Evolutionary conservation across 2,797 vertebrate species (phyloP).

Genomic region (Ispidina lecontei): DNA sequence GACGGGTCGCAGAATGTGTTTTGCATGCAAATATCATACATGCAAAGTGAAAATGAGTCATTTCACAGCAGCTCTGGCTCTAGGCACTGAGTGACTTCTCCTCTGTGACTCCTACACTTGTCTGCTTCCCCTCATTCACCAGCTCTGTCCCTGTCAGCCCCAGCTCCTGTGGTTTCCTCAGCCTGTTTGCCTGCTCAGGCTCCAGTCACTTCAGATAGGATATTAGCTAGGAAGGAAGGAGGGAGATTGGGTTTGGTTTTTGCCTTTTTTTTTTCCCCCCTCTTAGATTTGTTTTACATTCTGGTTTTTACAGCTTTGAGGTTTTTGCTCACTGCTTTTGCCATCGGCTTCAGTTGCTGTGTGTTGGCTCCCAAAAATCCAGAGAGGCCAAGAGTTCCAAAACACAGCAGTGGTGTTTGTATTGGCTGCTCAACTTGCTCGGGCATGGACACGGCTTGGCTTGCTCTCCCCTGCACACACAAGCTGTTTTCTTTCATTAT

Average conservation of each 20-base stretch:
- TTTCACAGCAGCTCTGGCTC: conserved; percentile 60
- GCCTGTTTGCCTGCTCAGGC: conserved; percentile 15
- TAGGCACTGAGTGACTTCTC: conserved; percentile 58
- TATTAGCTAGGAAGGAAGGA: conserved; percentile 42
- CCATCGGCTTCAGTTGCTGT: background rate
- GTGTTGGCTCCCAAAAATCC: conserved; percentile 25
- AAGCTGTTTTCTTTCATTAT: conserved; percentile 36
- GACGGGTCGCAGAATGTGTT: background rate
- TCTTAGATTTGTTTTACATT: conserved; percentile 43
- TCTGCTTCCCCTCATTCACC: conserved; percentile 40
- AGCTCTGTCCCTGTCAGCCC: background rate
- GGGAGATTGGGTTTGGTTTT: background rate
- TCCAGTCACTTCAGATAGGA: background rate
- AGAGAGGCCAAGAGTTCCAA: conserved; percentile 30
- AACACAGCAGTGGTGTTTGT: conserved; percentile 52
- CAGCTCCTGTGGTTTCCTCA: conserved; percentile 6
- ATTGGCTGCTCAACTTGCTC: conserved; percentile 44
- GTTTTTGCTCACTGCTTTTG: conserved; percentile 47
- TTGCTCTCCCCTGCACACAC: background rate
- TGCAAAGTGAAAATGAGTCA: conserved; percentile 68
- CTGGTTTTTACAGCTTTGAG: conserved; percentile 55
- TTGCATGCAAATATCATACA: conserved; percentile 63
- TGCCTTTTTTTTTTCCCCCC: background rate
- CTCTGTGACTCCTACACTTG: conserved; percentile 63
- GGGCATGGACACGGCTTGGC: conserved; percentile 25